phyloP scores from a whole-genome alignment of 2,888 invertebrate genomes.

The Nemurella pictetii region DNA sequence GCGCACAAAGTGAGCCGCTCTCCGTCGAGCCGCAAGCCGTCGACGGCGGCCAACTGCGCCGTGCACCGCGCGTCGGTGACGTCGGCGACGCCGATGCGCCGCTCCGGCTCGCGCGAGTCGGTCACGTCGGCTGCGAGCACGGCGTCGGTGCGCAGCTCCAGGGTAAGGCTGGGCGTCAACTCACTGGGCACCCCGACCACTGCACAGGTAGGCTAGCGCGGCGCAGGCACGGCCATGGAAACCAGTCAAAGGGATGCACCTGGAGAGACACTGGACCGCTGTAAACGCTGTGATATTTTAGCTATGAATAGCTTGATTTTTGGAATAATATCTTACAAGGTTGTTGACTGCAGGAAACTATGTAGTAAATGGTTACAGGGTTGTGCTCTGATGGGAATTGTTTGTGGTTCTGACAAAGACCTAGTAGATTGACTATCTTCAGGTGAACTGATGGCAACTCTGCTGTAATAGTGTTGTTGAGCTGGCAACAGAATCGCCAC shows the following conservation, averaged over 20 bases:
- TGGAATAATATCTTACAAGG: neutral
- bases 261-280: conserved; percentile 26
- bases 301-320: neutral
- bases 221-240: conserved; percentile 17
- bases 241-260: conserved; percentile 40
- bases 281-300: neutral
- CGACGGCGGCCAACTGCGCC: conserved; percentile 58
- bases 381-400: too few species aligned
- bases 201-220: conserved; percentile 58
- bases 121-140: conserved; percentile 62
- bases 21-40: conserved; percentile 70
- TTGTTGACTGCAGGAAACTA: too few species aligned
- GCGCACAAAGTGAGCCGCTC: conserved; percentile 86
- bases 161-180: conserved; percentile 79
- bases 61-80: conserved; percentile 59
- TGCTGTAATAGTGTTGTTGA: too few species aligned
- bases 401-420: too few species aligned
- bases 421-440: too few species aligned
- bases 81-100: conserved; percentile 63
- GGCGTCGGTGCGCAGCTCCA: conserved; percentile 54
- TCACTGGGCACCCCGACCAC: conserved; percentile 56
- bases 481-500: too few species aligned
- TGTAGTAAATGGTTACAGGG: too few species aligned
- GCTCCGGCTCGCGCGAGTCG: conserved; percentile 83
- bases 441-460: too few species aligned